Percentiles rank a stretch among this genome's conserved stretches.
Conservation (phyloP, 1,140 invertebrate species). For the Maconellicoccus hirsutus region DNA sequence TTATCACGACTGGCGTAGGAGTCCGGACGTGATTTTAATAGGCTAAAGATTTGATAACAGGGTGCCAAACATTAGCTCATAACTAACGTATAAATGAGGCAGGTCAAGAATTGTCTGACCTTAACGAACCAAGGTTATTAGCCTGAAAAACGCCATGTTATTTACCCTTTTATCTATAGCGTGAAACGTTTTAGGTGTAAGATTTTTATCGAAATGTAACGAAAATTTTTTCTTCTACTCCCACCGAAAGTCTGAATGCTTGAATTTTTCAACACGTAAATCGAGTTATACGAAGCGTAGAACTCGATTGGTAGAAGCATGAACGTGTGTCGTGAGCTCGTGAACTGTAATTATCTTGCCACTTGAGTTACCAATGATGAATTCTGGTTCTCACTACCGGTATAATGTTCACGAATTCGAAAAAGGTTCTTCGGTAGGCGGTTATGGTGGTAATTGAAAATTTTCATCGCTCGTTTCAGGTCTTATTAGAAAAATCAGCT, state of each 20-base stretch:
- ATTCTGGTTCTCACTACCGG: no score
- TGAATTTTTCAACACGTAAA: neutral
- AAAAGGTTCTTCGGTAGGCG: no score
- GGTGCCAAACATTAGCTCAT: conserved; percentile 2
- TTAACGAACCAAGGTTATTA: conserved; percentile 14
- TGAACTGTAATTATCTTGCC: neutral
- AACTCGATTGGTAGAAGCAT: neutral
- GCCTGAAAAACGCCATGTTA: neutral
- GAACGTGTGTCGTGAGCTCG: neutral
- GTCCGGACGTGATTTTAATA: conserved; percentile 5
- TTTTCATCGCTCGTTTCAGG: no score
- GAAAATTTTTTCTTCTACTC: neutral
- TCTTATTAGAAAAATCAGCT: no score
- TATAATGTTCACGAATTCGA: no score
- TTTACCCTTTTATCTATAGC: neutral
- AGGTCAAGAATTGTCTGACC: conserved; percentile 20
- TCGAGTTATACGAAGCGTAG: neutral
- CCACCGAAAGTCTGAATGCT: neutral
- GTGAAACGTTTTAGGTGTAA: neutral
- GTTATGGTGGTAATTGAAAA: no score
- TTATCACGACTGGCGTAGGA: conserved; percentile 2
- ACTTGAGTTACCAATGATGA: neutral
- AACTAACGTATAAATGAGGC: conserved; percentile 14
- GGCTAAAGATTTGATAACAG: conserved; percentile 13
- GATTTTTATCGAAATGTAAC: neutral